Percentiles rank a stretch among this genome's conserved stretches.
Conservation (phyloP, 1,140 invertebrate genomes). For the Harpegnathos saltator region DNA sequence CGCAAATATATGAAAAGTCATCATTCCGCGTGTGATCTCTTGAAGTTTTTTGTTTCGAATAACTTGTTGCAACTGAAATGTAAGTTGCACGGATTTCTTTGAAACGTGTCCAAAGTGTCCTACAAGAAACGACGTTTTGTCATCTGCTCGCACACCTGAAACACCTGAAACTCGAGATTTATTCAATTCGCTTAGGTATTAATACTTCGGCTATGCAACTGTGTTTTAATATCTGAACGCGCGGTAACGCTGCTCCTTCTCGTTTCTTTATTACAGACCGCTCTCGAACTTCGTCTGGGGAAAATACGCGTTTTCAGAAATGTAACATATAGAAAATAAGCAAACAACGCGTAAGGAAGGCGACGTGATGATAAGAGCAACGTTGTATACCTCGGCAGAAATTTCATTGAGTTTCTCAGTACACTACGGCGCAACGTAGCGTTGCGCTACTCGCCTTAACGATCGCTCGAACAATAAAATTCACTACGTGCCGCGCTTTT, state of each 20-base stretch:
- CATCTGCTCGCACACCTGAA: neutral
- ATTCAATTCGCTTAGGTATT: neutral
- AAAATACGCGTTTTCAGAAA: constrained; percentile 8
- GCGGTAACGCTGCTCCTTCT: too few relatives aligned
- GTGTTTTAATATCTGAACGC: neutral
- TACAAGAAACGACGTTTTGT: neutral
- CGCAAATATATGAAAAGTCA: neutral
- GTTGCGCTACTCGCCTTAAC: constrained; percentile 25
- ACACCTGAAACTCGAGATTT: neutral
- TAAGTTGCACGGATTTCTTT: neutral
- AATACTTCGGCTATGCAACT: neutral
- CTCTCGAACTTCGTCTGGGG: too few relatives aligned
- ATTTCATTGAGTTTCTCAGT: constrained; percentile 37
- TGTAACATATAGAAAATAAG: constrained; percentile 13
- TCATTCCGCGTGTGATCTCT: neutral
- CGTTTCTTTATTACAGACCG: neutral
- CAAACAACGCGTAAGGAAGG: constrained; percentile 11
- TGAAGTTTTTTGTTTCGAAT: constrained; percentile 15
- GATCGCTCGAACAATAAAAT: constrained; percentile 27
- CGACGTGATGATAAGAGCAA: constrained; percentile 3
- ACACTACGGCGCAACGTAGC: neutral
- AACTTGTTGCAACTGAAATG: neutral
- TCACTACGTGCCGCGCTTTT: constrained; percentile 11
- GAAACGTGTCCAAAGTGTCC: neutral
- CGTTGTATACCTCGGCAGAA: neutral